Base-by-base conservation (phyloP, 2,113 vertebrate genomes). In the Odocoileus hemionus region DNA sequence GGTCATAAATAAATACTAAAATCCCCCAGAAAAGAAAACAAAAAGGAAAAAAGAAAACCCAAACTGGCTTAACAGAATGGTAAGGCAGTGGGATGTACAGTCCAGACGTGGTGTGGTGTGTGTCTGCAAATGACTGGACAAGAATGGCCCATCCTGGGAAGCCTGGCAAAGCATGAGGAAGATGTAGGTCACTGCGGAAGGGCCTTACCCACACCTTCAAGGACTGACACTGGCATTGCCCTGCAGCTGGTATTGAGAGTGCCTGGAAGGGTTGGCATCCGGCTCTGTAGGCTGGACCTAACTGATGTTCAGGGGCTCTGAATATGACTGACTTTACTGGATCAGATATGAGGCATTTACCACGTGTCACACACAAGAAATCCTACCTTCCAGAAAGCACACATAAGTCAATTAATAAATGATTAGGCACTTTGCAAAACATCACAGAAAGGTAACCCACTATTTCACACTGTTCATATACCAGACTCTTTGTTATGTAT, bases 1-100 rank as follows among this genome's bases (percentile, higher is more conserved):
- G 76, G 17, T 70, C 33, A 26, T 93, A 47, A 94, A 64, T 64
- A 97, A 91, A 96, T 30, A 80, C 4, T 36, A 33, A 86, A 82
- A 43, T 43, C 17, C 67, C 67, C 67, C 19, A 23, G 67, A 55
- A 58, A 17, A 54, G 11, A 54, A 64, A 54, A 60, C 11, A 5
- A 78, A 60, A 26, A 4, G 14, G 12, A 19, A 17, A 26, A 23
- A 23, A 13, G 5, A 14, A 54, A 61, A 67, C 7, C 26, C 86
- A 47, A 23, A 25, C 30, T 55, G 58, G n/a, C 43, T 64, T 43
- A 61, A 83, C 67, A 39, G 36, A 15, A 54, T 1, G 26, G 3
- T 16, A 47, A 88, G 26, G 74, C 85, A 57, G 82, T n/a, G 50
- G 60, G 76, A 36, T 3, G 10, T 16, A 21, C 19, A 76, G 64